Conservation (phyloP, 2,113 vertebrate species). For the Typhlomys cinereus region DNA sequence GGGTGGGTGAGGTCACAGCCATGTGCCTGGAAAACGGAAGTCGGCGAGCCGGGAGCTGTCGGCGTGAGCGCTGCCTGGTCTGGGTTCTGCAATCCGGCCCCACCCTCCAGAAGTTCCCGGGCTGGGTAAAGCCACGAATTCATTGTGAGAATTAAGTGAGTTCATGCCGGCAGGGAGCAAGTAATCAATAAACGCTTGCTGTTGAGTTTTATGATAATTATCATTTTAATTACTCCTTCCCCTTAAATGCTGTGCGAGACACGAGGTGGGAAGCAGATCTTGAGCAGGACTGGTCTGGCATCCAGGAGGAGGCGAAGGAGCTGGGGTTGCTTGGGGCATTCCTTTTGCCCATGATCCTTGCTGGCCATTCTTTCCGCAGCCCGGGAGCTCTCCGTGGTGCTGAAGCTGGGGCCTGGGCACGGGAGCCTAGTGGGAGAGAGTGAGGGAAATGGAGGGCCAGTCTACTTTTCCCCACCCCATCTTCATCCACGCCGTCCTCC, state of each 20-base stretch:
- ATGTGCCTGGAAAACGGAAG: not conserved
- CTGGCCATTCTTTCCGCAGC: rapidly evolving
- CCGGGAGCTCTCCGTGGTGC: slow-evolving; percentile 71
- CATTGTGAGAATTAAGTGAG: not conserved
- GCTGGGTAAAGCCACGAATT: not conserved
- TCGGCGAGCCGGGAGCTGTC: not conserved
- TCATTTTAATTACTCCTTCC: not conserved
- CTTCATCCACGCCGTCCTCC: not conserved
- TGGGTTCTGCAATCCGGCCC: not conserved
- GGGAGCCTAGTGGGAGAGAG: not conserved
- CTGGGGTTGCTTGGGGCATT: not conserved
- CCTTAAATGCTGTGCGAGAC: not conserved
- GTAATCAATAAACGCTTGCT: not conserved
- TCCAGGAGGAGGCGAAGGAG: not conserved
- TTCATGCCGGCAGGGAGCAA: not conserved
- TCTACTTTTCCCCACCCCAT: not conserved
- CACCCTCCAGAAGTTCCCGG: slow-evolving; percentile 34
- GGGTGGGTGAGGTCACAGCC: not conserved
- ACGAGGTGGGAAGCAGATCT: not conserved
- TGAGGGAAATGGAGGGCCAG: not conserved
- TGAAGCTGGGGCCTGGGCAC: not conserved
- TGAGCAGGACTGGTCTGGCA: too few species aligned
- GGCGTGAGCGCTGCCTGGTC: not conserved
- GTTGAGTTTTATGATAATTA: not conserved
- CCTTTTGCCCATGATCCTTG: too few species aligned